Percentiles rank a stretch among this genome's conserved stretches.
Conservation (phyloP, 2,113 vertebrate species). For the Parotia lawesii region DNA sequence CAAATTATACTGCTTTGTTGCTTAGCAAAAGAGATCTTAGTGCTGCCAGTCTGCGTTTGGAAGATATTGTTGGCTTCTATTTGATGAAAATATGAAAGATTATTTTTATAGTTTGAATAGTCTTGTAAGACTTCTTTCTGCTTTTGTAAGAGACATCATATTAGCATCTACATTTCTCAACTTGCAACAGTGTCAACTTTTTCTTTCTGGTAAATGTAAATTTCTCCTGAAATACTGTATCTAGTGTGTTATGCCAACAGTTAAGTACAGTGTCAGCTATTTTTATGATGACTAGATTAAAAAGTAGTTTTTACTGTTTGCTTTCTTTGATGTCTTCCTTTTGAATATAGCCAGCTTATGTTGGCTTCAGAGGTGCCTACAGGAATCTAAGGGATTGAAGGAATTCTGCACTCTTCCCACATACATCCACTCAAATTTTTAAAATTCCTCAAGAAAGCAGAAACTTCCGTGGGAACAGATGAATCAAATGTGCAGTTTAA, state of each 20-base stretch:
- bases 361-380: not conserved
- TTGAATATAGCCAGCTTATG: not conserved
- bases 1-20: not conserved
- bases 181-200: not conserved
- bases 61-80: not conserved
- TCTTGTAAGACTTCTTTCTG: not conserved
- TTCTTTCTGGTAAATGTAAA: not conserved
- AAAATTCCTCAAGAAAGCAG: conserved; percentile 11
- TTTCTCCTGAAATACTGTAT: not conserved
- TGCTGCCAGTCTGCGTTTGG: not conserved
- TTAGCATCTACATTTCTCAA: not conserved
- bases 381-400: not conserved
- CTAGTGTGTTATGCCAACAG: not conserved
- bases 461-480: not conserved
- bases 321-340: not conserved
- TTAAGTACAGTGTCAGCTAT: not conserved
- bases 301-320: not conserved
- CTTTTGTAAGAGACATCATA: not conserved
- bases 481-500: not conserved
- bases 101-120: not conserved
- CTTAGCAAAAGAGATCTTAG: not conserved
- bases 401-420: conserved; percentile 33
- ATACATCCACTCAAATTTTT: conserved; percentile 37
- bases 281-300: conserved; percentile 3
- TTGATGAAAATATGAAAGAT: not conserved